These are phyloP conservation scores for Eucidaris tribuloides DNA, from an alignment of 35 echinoderm and acorn worm genomes.

Conservation along the genomic window DNA sequence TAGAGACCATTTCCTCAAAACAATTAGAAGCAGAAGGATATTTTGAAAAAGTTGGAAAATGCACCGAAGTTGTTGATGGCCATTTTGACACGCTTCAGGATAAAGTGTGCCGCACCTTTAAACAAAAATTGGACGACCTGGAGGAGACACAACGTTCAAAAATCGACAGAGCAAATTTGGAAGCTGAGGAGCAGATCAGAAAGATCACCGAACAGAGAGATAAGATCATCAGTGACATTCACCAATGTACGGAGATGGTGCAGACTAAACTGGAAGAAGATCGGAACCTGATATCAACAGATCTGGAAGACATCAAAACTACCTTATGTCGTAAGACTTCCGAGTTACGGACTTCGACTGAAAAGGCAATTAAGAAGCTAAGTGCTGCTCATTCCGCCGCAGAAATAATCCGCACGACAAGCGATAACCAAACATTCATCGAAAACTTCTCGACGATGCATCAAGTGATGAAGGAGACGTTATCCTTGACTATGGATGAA, in stretches of 20 bases:
- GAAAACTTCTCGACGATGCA: neutral
- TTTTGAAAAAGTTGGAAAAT: no score
- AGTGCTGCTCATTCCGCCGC: neutral
- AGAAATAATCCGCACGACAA: neutral
- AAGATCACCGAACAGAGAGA: neutral
- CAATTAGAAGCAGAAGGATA: no score
- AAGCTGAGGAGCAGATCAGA: constrained; percentile 2
- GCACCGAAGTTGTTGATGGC: no score
- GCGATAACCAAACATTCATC: neutral
- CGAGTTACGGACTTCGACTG: neutral
- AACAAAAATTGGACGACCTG: no score
- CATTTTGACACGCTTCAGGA: no score
- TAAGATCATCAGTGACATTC: neutral
- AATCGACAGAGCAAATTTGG: neutral
- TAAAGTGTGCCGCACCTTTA: no score
- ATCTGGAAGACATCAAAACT: neutral
- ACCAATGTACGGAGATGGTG: neutral
- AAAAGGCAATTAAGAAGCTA: neutral
- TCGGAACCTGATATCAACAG: neutral
- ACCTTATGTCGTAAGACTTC: neutral
- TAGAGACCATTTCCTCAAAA: no score
- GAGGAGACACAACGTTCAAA: neutral
- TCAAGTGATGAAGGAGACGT: neutral
- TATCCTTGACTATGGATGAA: neutral
- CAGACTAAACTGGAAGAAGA: neutral